phyloP scores from a whole-genome alignment of 2,888 invertebrate species.

The Drosophila prolongata region DNA sequence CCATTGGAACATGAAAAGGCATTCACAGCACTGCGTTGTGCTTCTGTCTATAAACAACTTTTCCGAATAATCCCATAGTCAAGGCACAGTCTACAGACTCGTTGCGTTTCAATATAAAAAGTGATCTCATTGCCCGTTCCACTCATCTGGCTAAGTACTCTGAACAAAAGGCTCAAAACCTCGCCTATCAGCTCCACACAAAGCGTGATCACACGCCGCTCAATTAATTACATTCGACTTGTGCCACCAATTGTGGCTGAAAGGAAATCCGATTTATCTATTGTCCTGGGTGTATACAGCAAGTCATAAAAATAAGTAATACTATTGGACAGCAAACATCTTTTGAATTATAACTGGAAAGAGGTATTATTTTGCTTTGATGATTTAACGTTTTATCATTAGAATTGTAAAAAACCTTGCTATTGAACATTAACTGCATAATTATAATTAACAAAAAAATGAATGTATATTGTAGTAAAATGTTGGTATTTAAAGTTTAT shows the following conservation, averaged over 20 bases:
- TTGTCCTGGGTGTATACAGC: background rate
- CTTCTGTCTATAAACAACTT: slow-evolving; percentile 57
- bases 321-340: background rate
- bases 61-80: slow-evolving; percentile 36
- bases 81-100: slow-evolving; percentile 31
- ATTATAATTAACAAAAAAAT: too few species aligned
- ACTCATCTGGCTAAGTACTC: slow-evolving; percentile 20
- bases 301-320: background rate
- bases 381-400: too few species aligned
- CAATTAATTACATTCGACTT: slow-evolving; percentile 50
- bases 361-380: too few species aligned
- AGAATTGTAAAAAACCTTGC: too few species aligned
- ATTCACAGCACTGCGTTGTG: slow-evolving; percentile 47
- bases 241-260: slow-evolving; percentile 41
- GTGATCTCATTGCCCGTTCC: slow-evolving; percentile 71
- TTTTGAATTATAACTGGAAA: background rate
- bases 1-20: slow-evolving; percentile 53
- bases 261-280: slow-evolving; percentile 21
- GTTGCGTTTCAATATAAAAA: slow-evolving; percentile 54
- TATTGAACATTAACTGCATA: too few species aligned
- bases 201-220: slow-evolving; percentile 26
- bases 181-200: slow-evolving; percentile 45
- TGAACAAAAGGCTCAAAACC: slow-evolving; percentile 62
- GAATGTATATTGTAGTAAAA: too few species aligned
- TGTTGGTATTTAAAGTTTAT: too few species aligned